Base-by-base conservation (phyloP, 2,888 invertebrate species). In the Pterobdella sp. region DNA sequence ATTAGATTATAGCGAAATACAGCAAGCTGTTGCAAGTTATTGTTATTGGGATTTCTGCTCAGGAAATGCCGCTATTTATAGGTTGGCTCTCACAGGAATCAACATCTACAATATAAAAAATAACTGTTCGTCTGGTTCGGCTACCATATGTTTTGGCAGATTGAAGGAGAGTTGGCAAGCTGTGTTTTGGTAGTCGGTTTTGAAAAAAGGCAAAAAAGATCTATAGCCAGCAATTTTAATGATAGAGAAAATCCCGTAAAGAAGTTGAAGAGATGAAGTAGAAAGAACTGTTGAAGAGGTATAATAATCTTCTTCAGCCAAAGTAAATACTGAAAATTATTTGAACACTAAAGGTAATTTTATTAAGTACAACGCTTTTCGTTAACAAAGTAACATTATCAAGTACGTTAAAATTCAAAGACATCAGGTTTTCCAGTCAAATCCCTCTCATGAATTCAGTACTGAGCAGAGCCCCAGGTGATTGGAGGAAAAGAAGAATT, bases 31-130 rank as follows among this genome's bases (percentile, higher is more conserved):
- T 67, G 91, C 91, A 74, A 94, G 94, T 49, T 95, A 92, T 83
- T 93, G 94, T 52, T 93, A 91, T 81, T 94, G 95, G 0, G 96
- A 97, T 84, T 94, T 95, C 0, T 93, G 94, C 1, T 89, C 90
- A 84, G 98, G 97, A 0, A 98, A 98, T 85, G 87, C 96, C 77
- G 94, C 94, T 0, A 84, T 97, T 7, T 97, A 97, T 84, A 91
- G 92, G 82, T 87, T 96, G 63, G 96, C 96, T 74, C 89, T 96
- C 89, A 94, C 91, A 42, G 96, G 96, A 63, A 94, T 97, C 77
- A 97, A 97, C 2, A 90, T 98, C 77, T 93, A 91, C 85, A 98
- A 98, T 85, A 84, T 97, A 22, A 97, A 98, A 85, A 98, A 98
- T 83, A 96, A 96, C 81, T 98, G 98, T 82, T 91, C 97, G 0